Evolutionary conservation across 2,888 invertebrate species (phyloP).

Genomic region (Philereme vetulata): DNA sequence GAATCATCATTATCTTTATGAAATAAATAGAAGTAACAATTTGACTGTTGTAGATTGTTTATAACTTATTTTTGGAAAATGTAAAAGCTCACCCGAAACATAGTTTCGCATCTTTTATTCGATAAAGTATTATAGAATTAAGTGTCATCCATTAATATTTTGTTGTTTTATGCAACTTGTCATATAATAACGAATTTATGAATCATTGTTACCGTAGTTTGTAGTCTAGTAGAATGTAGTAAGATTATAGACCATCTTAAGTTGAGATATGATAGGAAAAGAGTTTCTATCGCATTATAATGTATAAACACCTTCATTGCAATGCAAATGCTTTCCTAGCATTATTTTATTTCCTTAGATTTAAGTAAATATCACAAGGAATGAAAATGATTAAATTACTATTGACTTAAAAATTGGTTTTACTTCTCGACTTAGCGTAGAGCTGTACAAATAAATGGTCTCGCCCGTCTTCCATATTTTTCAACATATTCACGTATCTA

Average conservation of each 20-base stretch:
- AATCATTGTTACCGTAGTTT: slow-evolving; percentile 76
- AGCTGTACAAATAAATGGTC: no score
- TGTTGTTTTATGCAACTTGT: slow-evolving; percentile 65
- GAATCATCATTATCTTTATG: slow-evolving; percentile 54
- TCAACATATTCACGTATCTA: no score
- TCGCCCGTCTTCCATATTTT: no score
- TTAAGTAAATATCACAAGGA: slow-evolving; percentile 48
- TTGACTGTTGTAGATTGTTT: slow-evolving; percentile 60
- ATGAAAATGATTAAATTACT: slow-evolving; percentile 53
- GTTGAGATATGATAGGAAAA: slow-evolving; percentile 57
- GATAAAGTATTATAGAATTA: slow-evolving; percentile 67
- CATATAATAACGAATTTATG: slow-evolving; percentile 78
- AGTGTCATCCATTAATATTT: slow-evolving; percentile 58
- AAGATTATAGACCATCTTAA: slow-evolving; percentile 48
- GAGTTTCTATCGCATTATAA: slow-evolving; percentile 40
- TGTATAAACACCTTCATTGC: slow-evolving; percentile 38
- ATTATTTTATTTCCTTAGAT: slow-evolving; percentile 41
- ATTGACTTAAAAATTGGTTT: slow-evolving; percentile 46
- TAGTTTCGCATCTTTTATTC: slow-evolving; percentile 53
- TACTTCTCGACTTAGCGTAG: slow-evolving; percentile 35
- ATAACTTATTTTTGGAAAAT: slow-evolving; percentile 49
- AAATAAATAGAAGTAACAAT: slow-evolving; percentile 53
- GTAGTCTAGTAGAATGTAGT: slow-evolving; percentile 63
- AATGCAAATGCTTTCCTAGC: slow-evolving; percentile 42
- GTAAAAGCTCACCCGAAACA: slow-evolving; percentile 47